Evolutionary conservation across 2,888 invertebrate genomes (phyloP).

Genomic region (Listrodromus nycthemerus): DNA sequence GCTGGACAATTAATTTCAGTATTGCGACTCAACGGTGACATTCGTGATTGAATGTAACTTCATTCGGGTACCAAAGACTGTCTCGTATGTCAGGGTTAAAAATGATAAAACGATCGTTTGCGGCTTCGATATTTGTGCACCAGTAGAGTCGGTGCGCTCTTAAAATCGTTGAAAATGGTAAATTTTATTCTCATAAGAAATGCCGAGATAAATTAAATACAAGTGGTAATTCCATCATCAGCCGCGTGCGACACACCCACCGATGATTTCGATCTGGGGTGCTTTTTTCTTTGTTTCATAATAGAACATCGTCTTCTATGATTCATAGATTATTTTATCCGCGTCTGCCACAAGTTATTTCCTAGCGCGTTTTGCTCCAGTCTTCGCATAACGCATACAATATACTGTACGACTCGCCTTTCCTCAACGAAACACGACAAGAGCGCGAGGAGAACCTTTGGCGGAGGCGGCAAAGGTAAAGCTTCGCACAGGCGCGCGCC

Average conservation of each 20-base stretch:
- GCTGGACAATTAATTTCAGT: constrained; percentile 56
- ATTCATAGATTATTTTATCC: constrained; percentile 31
- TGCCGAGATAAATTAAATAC: no score
- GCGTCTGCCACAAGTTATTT: constrained; percentile 54
- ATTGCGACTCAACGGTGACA: constrained; percentile 31
- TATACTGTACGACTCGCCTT: constrained; percentile 54
- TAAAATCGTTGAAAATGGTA: background rate
- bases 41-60: constrained; percentile 36
- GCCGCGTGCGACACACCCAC: no score
- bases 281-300: constrained; percentile 9
- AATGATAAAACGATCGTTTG: constrained; percentile 5
- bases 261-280: background rate
- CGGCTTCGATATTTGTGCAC: background rate
- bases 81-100: background rate
- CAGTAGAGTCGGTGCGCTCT: background rate
- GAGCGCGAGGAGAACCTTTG: constrained; percentile 63
- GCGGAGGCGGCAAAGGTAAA: constrained; percentile 71
- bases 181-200: background rate
- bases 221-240: no score
- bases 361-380: constrained; percentile 37
- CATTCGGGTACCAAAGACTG: background rate
- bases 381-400: constrained; percentile 47
- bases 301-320: constrained; percentile 32
- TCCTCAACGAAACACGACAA: constrained; percentile 57
- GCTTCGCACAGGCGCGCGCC: constrained; percentile 50